Evolutionary conservation across 1,140 invertebrate genomes (phyloP).

Genomic region (Choristoneura fumiferana): DNA sequence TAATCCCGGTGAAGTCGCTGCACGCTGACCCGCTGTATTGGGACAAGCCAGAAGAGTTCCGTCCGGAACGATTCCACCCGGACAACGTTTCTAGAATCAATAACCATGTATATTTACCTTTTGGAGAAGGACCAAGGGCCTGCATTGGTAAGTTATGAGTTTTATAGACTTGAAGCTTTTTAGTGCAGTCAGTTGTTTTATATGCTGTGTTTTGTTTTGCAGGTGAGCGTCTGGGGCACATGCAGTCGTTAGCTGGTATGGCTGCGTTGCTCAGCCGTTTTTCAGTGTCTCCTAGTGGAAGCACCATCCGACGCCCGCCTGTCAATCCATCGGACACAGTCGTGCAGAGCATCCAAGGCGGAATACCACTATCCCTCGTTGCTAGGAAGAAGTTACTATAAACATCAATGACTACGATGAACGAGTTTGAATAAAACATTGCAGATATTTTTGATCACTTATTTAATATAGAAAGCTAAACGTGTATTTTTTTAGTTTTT

Average conservation of each 20-base stretch:
- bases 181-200: background rate
- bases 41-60: conserved; percentile 69
- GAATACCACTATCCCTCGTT: background rate
- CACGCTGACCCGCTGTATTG: conserved; percentile 73
- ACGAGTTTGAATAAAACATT: no score
- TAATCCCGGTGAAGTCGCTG: conserved; percentile 53
- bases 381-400: background rate
- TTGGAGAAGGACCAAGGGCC: conserved; percentile 82
- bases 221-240: no score
- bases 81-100: conserved; percentile 49
- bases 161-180: background rate
- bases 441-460: no score
- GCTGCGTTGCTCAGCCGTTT: conserved; percentile 15
- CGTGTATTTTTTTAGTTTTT: no score
- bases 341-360: conserved; percentile 14
- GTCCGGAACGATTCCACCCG: conserved; percentile 74
- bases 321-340: background rate
- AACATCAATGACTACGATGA: no score
- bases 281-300: conserved; percentile 17
- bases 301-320: background rate
- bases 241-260: conserved; percentile 19
- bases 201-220: background rate
- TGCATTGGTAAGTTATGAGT: conserved; percentile 78
- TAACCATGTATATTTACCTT: conserved; percentile 80
- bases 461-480: no score